Base-by-base conservation (phyloP, 2,888 invertebrate genomes). In the Actias luna region DNA sequence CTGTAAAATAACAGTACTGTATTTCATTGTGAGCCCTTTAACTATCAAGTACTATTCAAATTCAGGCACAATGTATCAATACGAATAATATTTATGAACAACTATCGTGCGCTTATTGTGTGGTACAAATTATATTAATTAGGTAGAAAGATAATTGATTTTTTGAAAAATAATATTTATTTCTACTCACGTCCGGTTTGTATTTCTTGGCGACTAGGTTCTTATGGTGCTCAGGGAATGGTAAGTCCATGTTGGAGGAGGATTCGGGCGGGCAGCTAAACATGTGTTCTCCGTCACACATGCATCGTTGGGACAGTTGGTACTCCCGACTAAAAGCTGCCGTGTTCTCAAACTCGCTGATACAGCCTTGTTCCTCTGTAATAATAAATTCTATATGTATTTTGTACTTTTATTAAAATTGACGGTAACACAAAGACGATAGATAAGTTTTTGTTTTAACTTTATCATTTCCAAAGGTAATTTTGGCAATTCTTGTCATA, bases 231-330 rank as follows among this genome's bases (percentile, higher is more conserved):
- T 93, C 92, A 1, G 92, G 86, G 69, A 97, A 94, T 70, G 96
- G 95, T 69, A 95, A 94, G 76, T 96, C 95, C 64, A 97, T 75
- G 46, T 87, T 85, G 1, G 85, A 74, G 25, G 90, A 84, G 31
- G 92, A 80, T 52, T 91, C 92, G 2, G 94, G 94, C 0, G 97
- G 96, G 83, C 99, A 99, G 83, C 96, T 96, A 84, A 98, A 96
- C 98, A 98, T 99, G 89, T 99, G 99, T 79, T 99, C 99, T 16
- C 96, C 96, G 83, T 99, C 99, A 75, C 99, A 99, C 95, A 99
- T 98, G 84, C 99, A 99, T 67, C 98, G 96, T 86, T 99, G 98
- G 1, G 97, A 94, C 36, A 96, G 95, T 84, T 98, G 98, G 86
- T 97, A 99, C 77, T 97, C 96, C 8, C 99, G 96, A 82, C 99